Evolutionary conservation across 2,888 invertebrate species (phyloP).

Genomic region (Erpobdella octoculata): DNA sequence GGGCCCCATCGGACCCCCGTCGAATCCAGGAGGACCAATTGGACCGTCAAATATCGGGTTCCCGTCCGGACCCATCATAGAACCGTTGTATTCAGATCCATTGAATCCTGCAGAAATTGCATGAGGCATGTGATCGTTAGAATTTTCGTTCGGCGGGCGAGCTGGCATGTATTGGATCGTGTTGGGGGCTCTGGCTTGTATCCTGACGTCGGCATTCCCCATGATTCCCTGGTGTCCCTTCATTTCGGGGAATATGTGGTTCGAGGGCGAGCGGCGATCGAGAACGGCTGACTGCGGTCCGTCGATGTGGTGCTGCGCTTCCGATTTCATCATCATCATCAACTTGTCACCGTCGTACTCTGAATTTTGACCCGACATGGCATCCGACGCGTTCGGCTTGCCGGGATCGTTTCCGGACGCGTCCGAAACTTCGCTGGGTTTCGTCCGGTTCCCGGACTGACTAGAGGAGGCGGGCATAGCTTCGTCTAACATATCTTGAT

Average conservation of each 20-base stretch:
- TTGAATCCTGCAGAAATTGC: slow-evolving; percentile 17
- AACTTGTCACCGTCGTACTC: slow-evolving; percentile 1
- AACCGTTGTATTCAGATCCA: slow-evolving; percentile 26
- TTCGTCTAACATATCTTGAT: slow-evolving; percentile 18
- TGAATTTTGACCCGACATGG: neutral
- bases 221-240: slow-evolving; percentile 48
- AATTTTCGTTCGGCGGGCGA: slow-evolving; percentile 58
- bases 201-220: slow-evolving; percentile 72
- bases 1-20: slow-evolving; percentile 32
- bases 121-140: slow-evolving; percentile 15
- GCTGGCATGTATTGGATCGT: slow-evolving; percentile 96
- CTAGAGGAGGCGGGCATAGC: slow-evolving; percentile 4
- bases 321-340: slow-evolving; percentile 15
- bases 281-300: neutral
- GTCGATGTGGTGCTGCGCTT: neutral
- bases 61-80: slow-evolving; percentile 31
- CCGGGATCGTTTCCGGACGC: neutral
- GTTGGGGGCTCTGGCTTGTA: slow-evolving; percentile 91
- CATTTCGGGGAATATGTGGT: slow-evolving; percentile 12
- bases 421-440: neutral
- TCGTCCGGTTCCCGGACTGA: slow-evolving; percentile 12
- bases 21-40: slow-evolving; percentile 33
- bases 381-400: neutral
- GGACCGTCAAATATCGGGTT: slow-evolving; percentile 26
- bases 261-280: neutral